Conservation (phyloP, 2,888 invertebrate genomes). For the Chrysolina oricalcia region DNA sequence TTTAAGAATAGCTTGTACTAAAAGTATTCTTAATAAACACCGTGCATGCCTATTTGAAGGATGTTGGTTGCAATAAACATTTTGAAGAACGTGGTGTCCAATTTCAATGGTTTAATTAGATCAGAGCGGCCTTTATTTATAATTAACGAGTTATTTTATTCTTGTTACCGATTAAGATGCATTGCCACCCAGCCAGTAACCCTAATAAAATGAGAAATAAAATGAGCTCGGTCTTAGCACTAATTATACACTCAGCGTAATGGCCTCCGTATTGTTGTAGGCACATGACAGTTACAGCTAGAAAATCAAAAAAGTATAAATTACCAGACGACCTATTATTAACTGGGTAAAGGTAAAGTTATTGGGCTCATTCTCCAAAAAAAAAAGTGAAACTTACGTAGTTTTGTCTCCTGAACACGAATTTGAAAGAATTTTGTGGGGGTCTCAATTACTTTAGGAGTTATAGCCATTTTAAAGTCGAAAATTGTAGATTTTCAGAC, state of each 20-base stretch:
- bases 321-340: conserved; percentile 3
- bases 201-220: conserved; percentile 8
- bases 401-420: no score
- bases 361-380: no score
- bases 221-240: background rate
- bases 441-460: no score
- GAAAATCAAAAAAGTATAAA: background rate
- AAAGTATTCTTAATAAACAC: background rate
- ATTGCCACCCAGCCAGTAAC: conserved; percentile 26
- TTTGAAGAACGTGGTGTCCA: conserved; percentile 1
- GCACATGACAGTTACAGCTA: background rate
- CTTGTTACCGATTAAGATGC: conserved; percentile 19
- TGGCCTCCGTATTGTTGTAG: conserved; percentile 11
- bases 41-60: background rate
- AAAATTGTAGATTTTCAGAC: no score
- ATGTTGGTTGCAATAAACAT: background rate
- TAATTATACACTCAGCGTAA: conserved; percentile 22
- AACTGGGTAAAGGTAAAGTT: background rate
- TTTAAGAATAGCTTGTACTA: no score
- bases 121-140: conserved; percentile 20
- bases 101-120: conserved; percentile 22
- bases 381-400: no score
- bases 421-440: no score
- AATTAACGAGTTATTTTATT: conserved; percentile 24
- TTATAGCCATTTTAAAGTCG: no score